phyloP scores from a whole-genome alignment of 1,140 invertebrate species.

The Drosophila grimshawi region DNA sequence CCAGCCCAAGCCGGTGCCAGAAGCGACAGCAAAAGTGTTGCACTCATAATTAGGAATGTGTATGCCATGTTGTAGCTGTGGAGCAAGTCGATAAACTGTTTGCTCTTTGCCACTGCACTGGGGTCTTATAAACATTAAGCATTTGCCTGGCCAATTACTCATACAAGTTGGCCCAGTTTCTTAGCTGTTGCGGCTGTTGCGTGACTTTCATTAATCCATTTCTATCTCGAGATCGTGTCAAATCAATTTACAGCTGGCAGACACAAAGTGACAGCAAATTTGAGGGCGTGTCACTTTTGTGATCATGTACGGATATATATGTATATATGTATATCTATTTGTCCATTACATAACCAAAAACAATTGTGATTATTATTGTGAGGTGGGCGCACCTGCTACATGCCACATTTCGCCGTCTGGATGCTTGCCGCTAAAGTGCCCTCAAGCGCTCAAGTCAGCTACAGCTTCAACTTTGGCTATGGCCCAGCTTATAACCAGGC shows the following conservation, averaged over 20 bases:
- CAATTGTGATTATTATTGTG: constrained; percentile 9
- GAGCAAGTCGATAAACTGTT: constrained; percentile 57
- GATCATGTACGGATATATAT: constrained; percentile 19
- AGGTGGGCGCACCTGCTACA: constrained; percentile 63
- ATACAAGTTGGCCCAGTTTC: constrained; percentile 39
- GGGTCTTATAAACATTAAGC: constrained; percentile 58
- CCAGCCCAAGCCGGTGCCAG: constrained; percentile 82
- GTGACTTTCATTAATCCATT: constrained; percentile 80
- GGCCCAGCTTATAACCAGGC: constrained; percentile 51
- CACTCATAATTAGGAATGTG: constrained; percentile 79
- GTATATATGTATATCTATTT: too few species aligned
- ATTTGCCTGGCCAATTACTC: constrained; percentile 57
- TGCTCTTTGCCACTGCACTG: constrained; percentile 15
- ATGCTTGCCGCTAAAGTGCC: constrained; percentile 63
- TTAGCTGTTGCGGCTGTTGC: constrained; percentile 60
- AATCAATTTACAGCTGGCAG: constrained; percentile 70
- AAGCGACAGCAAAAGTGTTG: constrained; percentile 71
- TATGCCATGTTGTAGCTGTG: constrained; percentile 53
- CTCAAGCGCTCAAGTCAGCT: constrained; percentile 54
- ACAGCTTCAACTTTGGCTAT: not conserved
- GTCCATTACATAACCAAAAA: constrained; percentile 58
- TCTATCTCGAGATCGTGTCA: constrained; percentile 73
- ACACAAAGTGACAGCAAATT: constrained; percentile 56
- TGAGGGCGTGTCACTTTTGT: constrained; percentile 67
- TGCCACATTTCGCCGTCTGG: constrained; percentile 6